phyloP scores from a whole-genome alignment of 2,888 invertebrate genomes.

The Coleophora flavipennella region DNA sequence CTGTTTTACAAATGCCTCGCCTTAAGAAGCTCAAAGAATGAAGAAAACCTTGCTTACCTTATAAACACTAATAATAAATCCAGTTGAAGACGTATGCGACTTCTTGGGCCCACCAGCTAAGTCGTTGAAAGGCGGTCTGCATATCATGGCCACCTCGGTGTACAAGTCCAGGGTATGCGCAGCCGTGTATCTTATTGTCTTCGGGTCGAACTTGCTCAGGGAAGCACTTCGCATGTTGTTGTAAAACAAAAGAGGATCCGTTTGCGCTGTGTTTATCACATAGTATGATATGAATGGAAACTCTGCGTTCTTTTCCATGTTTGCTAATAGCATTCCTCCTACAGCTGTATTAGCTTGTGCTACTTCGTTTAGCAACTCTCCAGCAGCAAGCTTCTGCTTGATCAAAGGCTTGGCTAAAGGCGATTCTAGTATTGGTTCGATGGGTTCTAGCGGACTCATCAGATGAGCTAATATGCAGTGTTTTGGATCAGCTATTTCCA shows the following conservation, averaged over 20 bases:
- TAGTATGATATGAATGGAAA: conserved; percentile 94
- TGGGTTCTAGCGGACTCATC: conserved; percentile 90
- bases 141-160: conserved; percentile 92
- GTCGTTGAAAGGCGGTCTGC: conserved; percentile 87
- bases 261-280: conserved; percentile 89
- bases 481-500: conserved; percentile 92
- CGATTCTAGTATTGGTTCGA: conserved; percentile 89
- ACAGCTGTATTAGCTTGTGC: conserved; percentile 81
- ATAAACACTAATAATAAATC: conserved; percentile 93
- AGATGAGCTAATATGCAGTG: conserved; percentile 89
- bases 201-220: conserved; percentile 88
- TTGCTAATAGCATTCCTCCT: conserved; percentile 89
- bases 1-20: too few relatives aligned
- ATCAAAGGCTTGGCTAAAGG: conserved; percentile 85
- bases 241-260: conserved; percentile 89
- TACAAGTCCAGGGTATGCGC: conserved; percentile 90
- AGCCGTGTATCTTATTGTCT: conserved; percentile 83
- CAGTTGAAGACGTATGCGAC: conserved; percentile 85
- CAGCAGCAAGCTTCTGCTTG: conserved; percentile 83
- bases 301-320: conserved; percentile 91
- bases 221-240: conserved; percentile 88
- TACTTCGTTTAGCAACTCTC: conserved; percentile 82
- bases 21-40: too few relatives aligned
- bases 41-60: conserved; percentile 76
- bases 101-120: conserved; percentile 83